phyloP scores from a whole-genome alignment of 1,140 invertebrate species.

The Dinoponera quadriceps region DNA sequence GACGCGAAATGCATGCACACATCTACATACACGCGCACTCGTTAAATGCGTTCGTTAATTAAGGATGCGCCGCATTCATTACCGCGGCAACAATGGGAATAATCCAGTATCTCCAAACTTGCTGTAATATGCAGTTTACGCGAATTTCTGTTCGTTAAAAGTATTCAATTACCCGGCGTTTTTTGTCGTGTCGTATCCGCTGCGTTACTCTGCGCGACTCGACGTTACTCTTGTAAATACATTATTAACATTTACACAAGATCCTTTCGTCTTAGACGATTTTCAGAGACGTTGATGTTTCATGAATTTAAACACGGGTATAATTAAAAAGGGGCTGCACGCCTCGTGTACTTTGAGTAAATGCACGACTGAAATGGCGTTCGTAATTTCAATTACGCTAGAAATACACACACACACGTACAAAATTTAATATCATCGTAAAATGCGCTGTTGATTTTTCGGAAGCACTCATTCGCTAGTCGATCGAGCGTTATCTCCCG shows the following conservation, averaged over 20 bases:
- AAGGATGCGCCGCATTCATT: constrained; percentile 30
- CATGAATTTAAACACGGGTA: background rate
- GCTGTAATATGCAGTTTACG: constrained; percentile 11
- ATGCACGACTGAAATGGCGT: background rate
- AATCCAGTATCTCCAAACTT: constrained; percentile 36
- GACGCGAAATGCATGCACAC: background rate
- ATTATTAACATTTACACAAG: too few species aligned
- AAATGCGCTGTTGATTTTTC: background rate
- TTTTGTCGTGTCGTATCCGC: background rate
- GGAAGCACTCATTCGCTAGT: background rate
- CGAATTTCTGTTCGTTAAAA: constrained; percentile 34
- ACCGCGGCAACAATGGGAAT: constrained; percentile 15
- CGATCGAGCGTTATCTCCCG: background rate
- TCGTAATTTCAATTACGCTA: background rate
- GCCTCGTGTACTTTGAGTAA: background rate
- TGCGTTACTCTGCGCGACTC: background rate
- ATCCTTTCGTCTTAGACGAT: background rate
- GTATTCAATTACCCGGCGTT: constrained; percentile 24
- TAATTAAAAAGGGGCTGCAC: background rate
- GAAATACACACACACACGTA: background rate
- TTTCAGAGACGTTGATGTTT: background rate
- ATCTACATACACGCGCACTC: background rate
- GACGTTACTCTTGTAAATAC: too few species aligned
- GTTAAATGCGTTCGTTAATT: constrained; percentile 51
- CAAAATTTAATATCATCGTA: background rate